These are phyloP conservation scores for Agrochola macilenta DNA, from an alignment of 2,888 invertebrate genomes.

Conservation along the genomic window DNA sequence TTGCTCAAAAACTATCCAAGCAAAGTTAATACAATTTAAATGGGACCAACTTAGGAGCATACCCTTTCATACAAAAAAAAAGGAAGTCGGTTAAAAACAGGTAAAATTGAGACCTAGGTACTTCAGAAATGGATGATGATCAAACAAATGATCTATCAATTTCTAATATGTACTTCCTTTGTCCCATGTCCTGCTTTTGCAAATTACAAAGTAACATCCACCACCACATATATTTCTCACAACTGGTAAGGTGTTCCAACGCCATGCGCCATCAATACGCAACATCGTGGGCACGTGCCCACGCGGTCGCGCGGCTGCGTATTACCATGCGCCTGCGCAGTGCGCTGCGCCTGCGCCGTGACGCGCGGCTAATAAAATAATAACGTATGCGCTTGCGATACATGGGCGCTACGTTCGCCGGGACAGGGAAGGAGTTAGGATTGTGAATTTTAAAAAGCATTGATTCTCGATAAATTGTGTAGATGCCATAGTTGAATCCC, in stretches of 20 bases:
- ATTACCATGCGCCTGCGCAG: conserved; percentile 79
- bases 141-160: not conserved
- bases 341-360: conserved; percentile 73
- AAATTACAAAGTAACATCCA: not conserved
- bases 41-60: no score
- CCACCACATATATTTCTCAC: conserved; percentile 38
- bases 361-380: conserved; percentile 76
- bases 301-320: conserved; percentile 68
- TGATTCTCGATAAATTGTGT: not conserved
- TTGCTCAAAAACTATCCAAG: no score
- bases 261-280: conserved; percentile 52
- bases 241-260: conserved; percentile 50
- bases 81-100: no score
- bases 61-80: no score
- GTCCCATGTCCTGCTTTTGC: not conserved
- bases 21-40: no score
- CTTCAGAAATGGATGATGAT: not conserved
- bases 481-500: not conserved
- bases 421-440: conserved; percentile 70
- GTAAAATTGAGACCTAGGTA: no score
- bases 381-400: conserved; percentile 72
- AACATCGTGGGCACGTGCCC: conserved; percentile 67
- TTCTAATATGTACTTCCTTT: not conserved
- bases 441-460: not conserved
- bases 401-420: conserved; percentile 67